phyloP scores from a whole-genome alignment of 2,888 invertebrate species.

The Gryllus longicercus region DNA sequence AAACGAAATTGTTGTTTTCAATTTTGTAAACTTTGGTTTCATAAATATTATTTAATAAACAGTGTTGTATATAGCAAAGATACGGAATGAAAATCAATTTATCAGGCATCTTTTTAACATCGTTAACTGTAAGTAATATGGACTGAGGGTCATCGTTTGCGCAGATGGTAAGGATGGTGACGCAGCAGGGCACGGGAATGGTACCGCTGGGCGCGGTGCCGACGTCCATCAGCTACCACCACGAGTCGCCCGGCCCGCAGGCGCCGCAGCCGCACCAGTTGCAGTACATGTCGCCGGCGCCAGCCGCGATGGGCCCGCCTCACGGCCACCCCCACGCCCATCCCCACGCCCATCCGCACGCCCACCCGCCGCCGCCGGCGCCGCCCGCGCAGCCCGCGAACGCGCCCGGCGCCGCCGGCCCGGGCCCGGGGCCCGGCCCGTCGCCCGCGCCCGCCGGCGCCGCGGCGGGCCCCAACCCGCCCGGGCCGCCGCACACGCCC shows the following conservation, averaged over 20 bases:
- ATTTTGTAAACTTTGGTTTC: too few species aligned
- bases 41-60: too few species aligned
- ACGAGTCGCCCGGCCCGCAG: slow-evolving; percentile 56
- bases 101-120: too few species aligned
- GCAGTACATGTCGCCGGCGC: slow-evolving; percentile 43
- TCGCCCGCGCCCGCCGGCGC: slow-evolving; percentile 45
- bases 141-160: slow-evolving; percentile 34
- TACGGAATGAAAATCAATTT: too few species aligned
- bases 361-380: slow-evolving; percentile 42
- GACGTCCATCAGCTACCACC: slow-evolving; percentile 51
- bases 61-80: too few species aligned
- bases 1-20: too few species aligned
- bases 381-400: slow-evolving; percentile 50
- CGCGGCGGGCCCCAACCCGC: not conserved
- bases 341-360: slow-evolving; percentile 31
- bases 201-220: slow-evolving; percentile 40
- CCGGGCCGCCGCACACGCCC: not conserved
- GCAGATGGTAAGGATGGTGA: slow-evolving; percentile 60
- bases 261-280: slow-evolving; percentile 46
- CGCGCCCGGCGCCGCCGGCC: slow-evolving; percentile 27
- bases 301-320: slow-evolving; percentile 53
- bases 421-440: slow-evolving; percentile 34
- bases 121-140: too few species aligned
- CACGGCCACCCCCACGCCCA: slow-evolving; percentile 40
- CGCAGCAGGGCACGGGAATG: slow-evolving; percentile 43